A percentile compares a stretch with the other conserved stretches of the same genome.
These are phyloP conservation scores for Keiferia lycopersicella DNA, from an alignment of 2,888 invertebrate species.

Conservation along the genomic window DNA sequence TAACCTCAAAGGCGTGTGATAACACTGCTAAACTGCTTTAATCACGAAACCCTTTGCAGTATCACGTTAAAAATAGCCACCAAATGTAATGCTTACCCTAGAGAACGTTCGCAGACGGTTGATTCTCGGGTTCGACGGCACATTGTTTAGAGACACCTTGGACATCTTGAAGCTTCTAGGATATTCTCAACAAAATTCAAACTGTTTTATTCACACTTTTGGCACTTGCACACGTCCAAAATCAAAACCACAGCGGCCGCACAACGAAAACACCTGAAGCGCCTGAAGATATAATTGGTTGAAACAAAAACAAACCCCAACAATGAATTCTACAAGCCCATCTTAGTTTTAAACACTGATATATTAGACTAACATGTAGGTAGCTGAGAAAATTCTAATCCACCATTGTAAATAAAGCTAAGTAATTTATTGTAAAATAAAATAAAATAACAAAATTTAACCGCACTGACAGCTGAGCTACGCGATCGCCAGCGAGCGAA, in stretches of 20 bases:
- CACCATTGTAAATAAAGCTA: slow-evolving; percentile 17
- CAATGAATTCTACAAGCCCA: slow-evolving; percentile 58
- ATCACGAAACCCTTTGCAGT: slow-evolving; percentile 36
- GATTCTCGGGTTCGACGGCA: slow-evolving; percentile 74
- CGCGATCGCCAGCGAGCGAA: slow-evolving; percentile 6
- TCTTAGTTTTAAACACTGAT: slow-evolving; percentile 36
- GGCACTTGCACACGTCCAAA: slow-evolving; percentile 48
- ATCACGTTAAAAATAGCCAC: slow-evolving; percentile 29
- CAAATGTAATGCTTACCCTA: slow-evolving; percentile 61
- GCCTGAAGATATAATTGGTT: slow-evolving; percentile 49
- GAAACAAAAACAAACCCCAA: slow-evolving; percentile 57
- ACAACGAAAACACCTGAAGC: slow-evolving; percentile 46
- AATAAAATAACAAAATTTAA: slow-evolving; percentile 20
- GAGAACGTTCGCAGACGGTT: slow-evolving; percentile 71
- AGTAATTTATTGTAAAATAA: neutral
- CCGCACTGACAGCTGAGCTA: slow-evolving; percentile 42
- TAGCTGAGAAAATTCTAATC: neutral
- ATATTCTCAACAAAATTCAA: slow-evolving; percentile 48
- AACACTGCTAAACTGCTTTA: slow-evolving; percentile 21
- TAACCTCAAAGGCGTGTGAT: slow-evolving; percentile 44
- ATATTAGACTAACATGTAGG: neutral
- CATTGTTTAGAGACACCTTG: slow-evolving; percentile 73
- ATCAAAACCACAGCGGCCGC: slow-evolving; percentile 52
- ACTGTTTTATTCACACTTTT: slow-evolving; percentile 49
- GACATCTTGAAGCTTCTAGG: slow-evolving; percentile 61